Conservation (phyloP, 2,888 invertebrate species). For the Chesias legatella region DNA sequence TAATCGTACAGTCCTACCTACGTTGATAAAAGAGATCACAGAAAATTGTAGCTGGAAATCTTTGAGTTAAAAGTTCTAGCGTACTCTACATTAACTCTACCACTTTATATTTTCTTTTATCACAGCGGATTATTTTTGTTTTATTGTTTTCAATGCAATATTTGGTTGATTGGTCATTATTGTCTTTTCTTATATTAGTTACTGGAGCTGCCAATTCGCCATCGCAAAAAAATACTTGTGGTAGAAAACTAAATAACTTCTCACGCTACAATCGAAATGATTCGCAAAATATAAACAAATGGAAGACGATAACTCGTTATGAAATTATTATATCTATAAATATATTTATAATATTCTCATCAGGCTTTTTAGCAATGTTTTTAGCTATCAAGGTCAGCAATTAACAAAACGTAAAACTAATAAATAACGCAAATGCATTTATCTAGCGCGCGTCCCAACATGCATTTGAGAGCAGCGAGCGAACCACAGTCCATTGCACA, state of each 20-base stretch:
- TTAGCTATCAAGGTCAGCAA: slow-evolving; percentile 53
- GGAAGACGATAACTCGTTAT: slow-evolving; percentile 65
- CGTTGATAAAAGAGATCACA: slow-evolving; percentile 81
- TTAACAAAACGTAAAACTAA: slow-evolving; percentile 59
- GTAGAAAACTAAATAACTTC: slow-evolving; percentile 53
- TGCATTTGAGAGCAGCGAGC: slow-evolving; percentile 47
- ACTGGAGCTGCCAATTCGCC: slow-evolving; percentile 38
- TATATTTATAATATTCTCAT: slow-evolving; percentile 45
- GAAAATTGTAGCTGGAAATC: slow-evolving; percentile 82
- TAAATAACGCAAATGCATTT: slow-evolving; percentile 77
- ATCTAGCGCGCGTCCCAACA: slow-evolving; percentile 52
- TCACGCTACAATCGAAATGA: slow-evolving; percentile 71
- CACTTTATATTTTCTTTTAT: slow-evolving; percentile 68
- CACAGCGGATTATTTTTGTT: slow-evolving; percentile 68
- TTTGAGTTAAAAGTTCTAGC: slow-evolving; percentile 73
- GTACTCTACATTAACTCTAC: slow-evolving; percentile 65
- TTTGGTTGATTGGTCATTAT: slow-evolving; percentile 54
- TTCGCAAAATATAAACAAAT: slow-evolving; percentile 70
- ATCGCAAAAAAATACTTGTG: slow-evolving; percentile 37
- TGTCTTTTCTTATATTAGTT: slow-evolving; percentile 47
- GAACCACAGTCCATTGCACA: slow-evolving; percentile 64
- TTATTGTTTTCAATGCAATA: slow-evolving; percentile 67
- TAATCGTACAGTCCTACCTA: slow-evolving; percentile 73
- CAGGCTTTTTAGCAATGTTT: slow-evolving; percentile 44
- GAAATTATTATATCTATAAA: slow-evolving; percentile 37